Evolutionary conservation across 2,888 invertebrate species (phyloP), one percentile per base, ranked within the genome.

Genomic region (Tachina fera): DNA sequence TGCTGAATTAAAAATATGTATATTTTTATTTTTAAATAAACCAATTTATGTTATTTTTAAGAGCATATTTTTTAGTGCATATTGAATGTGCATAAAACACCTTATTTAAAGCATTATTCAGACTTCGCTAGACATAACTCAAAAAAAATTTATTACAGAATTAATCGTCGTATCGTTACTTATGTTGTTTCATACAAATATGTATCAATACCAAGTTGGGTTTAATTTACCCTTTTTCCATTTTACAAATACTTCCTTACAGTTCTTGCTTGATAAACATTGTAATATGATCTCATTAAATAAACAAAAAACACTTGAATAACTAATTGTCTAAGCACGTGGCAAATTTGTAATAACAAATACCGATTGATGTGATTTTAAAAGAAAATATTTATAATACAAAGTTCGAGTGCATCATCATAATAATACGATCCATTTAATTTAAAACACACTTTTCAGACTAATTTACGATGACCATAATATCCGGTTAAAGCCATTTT

Each of bases 401-500:
- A 77, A 41, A 70, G 41, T 39, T n/a, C 53, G 22, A 49, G 43
- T 58, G 72, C 19, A 8, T 58, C 51, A 67, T 49, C 45, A 45
- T 60, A 83, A 87, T 85, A 78, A 83, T 72, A 71, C 82, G 75
- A 72, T 80, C 70, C 82, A 88, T 84, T 87, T 78, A 83, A 87
- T 86, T 84, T 82, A 63, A 77, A 82, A 82, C 87, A 87, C 86
- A 86, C 83, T 86, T 82, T 51, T 79, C 41, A 56, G 53, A 65
- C 80, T 80, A 86, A 86, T 82, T 85, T 83, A 78, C 76, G 78
- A 86, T 83, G 81, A 83, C 85, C 84, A 77, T 83, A 84, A 83
- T 80, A 83, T 87, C 87, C 87, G 86, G 61, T 80, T 80, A 70
- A 75, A 65, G 43, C 31, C 45, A 80, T 63, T 79, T 75, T 47